phyloP scores from a whole-genome alignment of 30 jellyfish, hydroid and myxozoan genomes.

The Turritopsis dohrnii region DNA sequence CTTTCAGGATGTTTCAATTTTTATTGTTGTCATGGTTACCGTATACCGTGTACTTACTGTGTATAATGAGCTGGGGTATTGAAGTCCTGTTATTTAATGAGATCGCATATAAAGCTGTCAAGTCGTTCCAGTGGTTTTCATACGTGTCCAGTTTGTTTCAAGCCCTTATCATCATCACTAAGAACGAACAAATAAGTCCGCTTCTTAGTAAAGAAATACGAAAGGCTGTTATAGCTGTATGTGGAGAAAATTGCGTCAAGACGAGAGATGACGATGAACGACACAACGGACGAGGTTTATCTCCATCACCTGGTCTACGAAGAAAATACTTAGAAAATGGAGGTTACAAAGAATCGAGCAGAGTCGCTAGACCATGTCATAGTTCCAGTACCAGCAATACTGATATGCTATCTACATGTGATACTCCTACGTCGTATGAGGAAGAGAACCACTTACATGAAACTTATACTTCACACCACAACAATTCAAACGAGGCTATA shows the following conservation, averaged over 20 bases:
- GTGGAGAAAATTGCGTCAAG: not conserved
- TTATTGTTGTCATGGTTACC: slow-evolving; percentile 24
- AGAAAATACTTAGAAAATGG: not conserved
- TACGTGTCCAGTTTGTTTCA: slow-evolving; percentile 17
- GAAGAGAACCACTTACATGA: not conserved
- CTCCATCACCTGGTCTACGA: slow-evolving; percentile 17
- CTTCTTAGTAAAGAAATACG: not conserved
- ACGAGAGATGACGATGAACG: not conserved
- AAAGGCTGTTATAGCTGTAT: not conserved
- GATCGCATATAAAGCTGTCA: slow-evolving; percentile 10
- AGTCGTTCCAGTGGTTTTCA: not conserved
- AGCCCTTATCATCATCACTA: not conserved
- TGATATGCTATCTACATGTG: not conserved
- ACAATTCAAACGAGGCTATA: not conserved
- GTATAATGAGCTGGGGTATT: slow-evolving; percentile 17
- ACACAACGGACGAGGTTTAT: not conserved
- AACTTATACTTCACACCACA: not conserved
- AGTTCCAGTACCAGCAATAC: not conserved
- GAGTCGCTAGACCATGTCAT: not conserved
- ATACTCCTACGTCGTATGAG: not conserved
- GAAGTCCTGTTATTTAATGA: not conserved
- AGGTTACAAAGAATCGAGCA: not conserved
- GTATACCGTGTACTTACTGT: slow-evolving; percentile 12
- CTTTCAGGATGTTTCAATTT: slow-evolving; percentile 4
- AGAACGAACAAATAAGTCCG: not conserved